phyloP scores from a whole-genome alignment of 2,797 vertebrate species.

The Cercopithecus neglectus region DNA sequence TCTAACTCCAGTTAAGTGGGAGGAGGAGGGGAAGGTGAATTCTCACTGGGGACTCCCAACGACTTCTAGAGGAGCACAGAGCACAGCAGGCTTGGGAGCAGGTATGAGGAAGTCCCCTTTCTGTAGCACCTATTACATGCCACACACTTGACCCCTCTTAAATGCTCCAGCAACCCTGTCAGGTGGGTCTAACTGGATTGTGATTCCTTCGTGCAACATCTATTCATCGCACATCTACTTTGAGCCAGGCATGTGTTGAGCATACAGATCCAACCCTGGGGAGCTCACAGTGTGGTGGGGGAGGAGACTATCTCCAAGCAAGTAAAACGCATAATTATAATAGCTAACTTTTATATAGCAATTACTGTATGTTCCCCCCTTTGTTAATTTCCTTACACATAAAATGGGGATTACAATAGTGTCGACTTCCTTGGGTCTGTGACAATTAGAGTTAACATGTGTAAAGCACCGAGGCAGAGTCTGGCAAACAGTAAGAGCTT shows the following conservation, averaged over 20 bases:
- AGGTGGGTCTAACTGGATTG: background rate
- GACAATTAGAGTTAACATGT: background rate
- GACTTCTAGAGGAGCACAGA: background rate
- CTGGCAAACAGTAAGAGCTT: background rate
- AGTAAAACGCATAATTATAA: constrained; percentile 58
- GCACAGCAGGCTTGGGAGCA: background rate
- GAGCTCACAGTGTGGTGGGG: background rate
- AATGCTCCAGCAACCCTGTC: background rate
- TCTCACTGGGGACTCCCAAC: background rate
- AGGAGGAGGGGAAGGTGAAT: background rate
- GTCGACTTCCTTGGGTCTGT: background rate
- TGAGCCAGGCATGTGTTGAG: background rate
- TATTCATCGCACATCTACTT: background rate
- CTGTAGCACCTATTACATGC: background rate
- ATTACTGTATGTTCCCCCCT: constrained; percentile 11
- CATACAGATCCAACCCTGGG: background rate
- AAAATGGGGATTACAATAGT: constrained; percentile 31
- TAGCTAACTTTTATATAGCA: constrained; percentile 52
- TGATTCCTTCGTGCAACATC: background rate
- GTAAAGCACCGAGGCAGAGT: background rate
- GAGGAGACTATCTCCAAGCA: constrained; percentile 58
- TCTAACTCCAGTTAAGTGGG: background rate
- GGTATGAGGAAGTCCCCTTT: background rate
- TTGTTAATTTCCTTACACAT: constrained; percentile 24
- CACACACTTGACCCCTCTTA: background rate